phyloP scores from a whole-genome alignment of 2,113 vertebrate genomes.

The Phalacrocorax carbo region DNA sequence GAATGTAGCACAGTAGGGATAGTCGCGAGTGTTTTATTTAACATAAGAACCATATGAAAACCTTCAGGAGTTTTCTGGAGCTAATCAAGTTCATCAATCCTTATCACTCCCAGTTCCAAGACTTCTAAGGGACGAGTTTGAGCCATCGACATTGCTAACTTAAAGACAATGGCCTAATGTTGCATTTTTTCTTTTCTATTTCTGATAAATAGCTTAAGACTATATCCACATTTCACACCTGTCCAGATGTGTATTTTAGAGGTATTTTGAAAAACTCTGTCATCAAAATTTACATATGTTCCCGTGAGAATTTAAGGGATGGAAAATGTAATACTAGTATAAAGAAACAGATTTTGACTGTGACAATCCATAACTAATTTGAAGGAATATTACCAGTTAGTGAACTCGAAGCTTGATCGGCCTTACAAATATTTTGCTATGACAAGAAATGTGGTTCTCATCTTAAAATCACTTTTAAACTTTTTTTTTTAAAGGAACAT shows the following conservation, averaged over 20 bases:
- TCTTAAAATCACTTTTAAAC: not conserved
- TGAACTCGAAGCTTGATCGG: not conserved
- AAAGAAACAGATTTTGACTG: constrained; percentile 38
- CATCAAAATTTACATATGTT: not conserved
- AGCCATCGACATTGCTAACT: constrained; percentile 6
- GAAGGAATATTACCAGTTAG: not conserved
- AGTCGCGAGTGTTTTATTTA: not conserved
- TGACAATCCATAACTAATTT: constrained; percentile 12
- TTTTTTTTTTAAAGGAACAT: not conserved
- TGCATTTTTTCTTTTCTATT: not conserved
- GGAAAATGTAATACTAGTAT: not conserved
- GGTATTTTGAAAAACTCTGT: constrained; percentile 9
- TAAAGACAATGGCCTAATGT: not conserved
- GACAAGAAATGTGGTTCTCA: constrained; percentile 10
- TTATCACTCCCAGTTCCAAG: not conserved
- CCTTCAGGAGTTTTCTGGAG: not conserved
- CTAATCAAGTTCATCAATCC: constrained; percentile 27
- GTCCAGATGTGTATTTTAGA: not conserved
- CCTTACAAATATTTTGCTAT: not conserved
- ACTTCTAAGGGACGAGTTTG: not conserved
- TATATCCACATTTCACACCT: not conserved
- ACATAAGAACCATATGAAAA: not conserved
- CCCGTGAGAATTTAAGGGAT: not conserved
- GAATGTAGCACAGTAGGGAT: not conserved
- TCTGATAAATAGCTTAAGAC: constrained; percentile 20